A percentile compares a stretch with the other conserved stretches of the same genome.
These are phyloP conservation scores for Hesperia comma DNA, from an alignment of 2,888 invertebrate species.

Conservation along the genomic window DNA sequence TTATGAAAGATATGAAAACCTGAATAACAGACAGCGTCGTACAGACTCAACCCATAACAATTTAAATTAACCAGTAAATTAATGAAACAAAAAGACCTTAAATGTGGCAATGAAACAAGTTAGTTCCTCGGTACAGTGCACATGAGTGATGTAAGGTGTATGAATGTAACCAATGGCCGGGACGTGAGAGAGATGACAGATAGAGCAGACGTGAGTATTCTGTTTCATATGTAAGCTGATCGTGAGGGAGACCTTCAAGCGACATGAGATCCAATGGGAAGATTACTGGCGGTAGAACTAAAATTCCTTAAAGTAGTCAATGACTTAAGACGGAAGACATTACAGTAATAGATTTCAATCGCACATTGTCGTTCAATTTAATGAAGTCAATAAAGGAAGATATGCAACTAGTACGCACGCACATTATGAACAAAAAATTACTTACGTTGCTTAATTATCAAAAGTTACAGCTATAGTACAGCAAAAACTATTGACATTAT, in stretches of 20 bases:
- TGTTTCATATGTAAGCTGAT: slow-evolving; percentile 23
- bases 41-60: background rate
- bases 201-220: slow-evolving; percentile 9
- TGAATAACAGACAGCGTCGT: no score
- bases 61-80: background rate
- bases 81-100: background rate
- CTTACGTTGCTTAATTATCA: slow-evolving; percentile 1
- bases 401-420: background rate
- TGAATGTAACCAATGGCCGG: slow-evolving; percentile 29
- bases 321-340: background rate
- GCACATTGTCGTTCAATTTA: background rate
- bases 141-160: slow-evolving; percentile 27
- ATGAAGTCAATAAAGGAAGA: background rate
- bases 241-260: slow-evolving; percentile 18
- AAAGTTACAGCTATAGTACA: background rate
- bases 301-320: background rate
- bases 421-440: background rate
- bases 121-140: slow-evolving; percentile 8
- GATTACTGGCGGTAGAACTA: background rate
- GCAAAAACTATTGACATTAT: slow-evolving; percentile 11
- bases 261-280: background rate
- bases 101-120: slow-evolving; percentile 7
- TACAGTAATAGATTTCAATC: background rate
- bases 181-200: slow-evolving; percentile 34
- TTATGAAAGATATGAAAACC: no score